Conservation (phyloP, 92 coral and sea anemone species). For the Montipora capitata region DNA sequence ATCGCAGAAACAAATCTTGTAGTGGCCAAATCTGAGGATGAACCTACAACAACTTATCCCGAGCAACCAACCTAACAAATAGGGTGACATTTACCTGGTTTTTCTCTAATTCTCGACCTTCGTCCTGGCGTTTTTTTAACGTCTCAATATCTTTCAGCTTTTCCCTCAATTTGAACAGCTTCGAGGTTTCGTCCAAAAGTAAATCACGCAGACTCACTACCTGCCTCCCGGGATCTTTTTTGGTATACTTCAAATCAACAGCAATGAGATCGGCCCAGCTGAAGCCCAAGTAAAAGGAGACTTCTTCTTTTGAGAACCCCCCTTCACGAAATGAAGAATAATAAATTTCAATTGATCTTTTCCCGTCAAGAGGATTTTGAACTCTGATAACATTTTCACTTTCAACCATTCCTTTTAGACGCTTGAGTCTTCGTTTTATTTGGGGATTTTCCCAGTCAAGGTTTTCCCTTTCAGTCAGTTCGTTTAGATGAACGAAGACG, state of each 20-base stretch:
- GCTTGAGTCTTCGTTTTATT: slow-evolving; percentile 16
- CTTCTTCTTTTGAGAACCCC: slow-evolving; percentile 62
- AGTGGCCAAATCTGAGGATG: too few relatives aligned
- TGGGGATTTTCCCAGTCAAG: slow-evolving; percentile 6
- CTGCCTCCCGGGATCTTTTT: not conserved
- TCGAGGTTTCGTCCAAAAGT: too few relatives aligned
- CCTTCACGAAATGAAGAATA: slow-evolving; percentile 51
- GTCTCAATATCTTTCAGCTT: not conserved
- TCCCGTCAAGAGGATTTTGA: slow-evolving; percentile 9
- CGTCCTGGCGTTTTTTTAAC: too few relatives aligned
- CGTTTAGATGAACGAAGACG: slow-evolving; percentile 18
- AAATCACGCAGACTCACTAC: not conserved
- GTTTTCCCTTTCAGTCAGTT: not conserved
- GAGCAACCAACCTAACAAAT: too few relatives aligned
- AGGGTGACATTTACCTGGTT: too few relatives aligned
- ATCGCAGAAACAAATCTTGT: too few relatives aligned
- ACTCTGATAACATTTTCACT: slow-evolving; percentile 1
- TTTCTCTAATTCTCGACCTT: too few relatives aligned
- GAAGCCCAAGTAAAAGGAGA: slow-evolving; percentile 57
- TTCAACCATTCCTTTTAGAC: slow-evolving; percentile 16
- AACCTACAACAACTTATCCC: too few relatives aligned
- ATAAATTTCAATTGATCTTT: slow-evolving; percentile 26
- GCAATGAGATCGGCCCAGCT: slow-evolving; percentile 52
- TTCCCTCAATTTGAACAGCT: not conserved
- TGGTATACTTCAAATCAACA: slow-evolving; percentile 20